phyloP scores from a whole-genome alignment of 2,888 invertebrate genomes.

The Notodonta ziczac region DNA sequence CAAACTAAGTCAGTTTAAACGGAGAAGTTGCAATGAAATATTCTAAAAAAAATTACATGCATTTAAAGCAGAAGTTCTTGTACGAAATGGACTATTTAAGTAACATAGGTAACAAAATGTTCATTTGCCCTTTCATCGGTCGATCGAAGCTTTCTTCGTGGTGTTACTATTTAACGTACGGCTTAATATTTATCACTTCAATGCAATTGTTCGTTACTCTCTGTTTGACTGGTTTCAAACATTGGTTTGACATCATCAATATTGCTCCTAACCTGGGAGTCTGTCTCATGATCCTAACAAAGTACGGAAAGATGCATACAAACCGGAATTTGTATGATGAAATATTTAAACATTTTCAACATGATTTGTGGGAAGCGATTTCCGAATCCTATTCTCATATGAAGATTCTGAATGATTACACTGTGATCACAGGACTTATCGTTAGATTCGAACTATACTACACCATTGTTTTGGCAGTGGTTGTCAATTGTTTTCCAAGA shows the following conservation, averaged over 20 bases:
- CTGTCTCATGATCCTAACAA: slow-evolving; percentile 59
- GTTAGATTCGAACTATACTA: slow-evolving; percentile 60
- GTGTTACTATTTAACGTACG: slow-evolving; percentile 45
- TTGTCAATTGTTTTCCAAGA: slow-evolving; percentile 63
- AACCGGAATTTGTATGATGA: slow-evolving; percentile 52
- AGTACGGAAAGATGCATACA: slow-evolving; percentile 56
- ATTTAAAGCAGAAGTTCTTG: slow-evolving; percentile 46
- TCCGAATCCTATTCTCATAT: slow-evolving; percentile 46
- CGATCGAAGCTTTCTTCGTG: slow-evolving; percentile 42
- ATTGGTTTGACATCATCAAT: slow-evolving; percentile 65
- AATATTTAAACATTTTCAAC: slow-evolving; percentile 57
- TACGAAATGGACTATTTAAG: slow-evolving; percentile 54
- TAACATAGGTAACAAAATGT: slow-evolving; percentile 54
- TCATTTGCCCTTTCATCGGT: slow-evolving; percentile 60
- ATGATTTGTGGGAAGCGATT: slow-evolving; percentile 57
- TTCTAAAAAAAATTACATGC: slow-evolving; percentile 31
- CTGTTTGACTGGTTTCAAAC: slow-evolving; percentile 47
- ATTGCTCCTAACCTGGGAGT: slow-evolving; percentile 70
- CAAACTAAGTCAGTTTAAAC: neutral
- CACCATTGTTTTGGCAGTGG: slow-evolving; percentile 46
- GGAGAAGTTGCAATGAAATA: slow-evolving; percentile 17
- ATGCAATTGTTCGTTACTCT: slow-evolving; percentile 57
- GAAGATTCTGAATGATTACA: slow-evolving; percentile 51
- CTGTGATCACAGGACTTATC: slow-evolving; percentile 42
- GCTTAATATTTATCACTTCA: slow-evolving; percentile 51